Evolutionary conservation across 2,797 vertebrate species (phyloP).

Genomic region (Halcyon badia): DNA sequence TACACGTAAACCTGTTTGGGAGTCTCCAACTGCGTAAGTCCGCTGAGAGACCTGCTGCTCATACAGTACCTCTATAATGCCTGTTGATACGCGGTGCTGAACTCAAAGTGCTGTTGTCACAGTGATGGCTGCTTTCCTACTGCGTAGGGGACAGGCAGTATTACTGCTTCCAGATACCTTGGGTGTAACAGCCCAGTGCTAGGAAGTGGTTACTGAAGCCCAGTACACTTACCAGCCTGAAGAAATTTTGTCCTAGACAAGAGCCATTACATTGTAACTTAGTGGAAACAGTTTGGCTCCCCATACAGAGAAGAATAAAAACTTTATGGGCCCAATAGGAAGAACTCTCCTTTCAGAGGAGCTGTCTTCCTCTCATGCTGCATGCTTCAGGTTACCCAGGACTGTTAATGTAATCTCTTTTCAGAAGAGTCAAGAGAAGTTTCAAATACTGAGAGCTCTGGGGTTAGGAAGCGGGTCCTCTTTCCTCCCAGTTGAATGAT

Average conservation of each 20-base stretch:
- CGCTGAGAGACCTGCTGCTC: not conserved
- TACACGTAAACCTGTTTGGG: not conserved
- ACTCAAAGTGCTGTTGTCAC: not conserved
- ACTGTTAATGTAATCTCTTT: not conserved
- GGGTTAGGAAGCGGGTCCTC: not conserved
- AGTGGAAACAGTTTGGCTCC: not conserved
- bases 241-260: not conserved
- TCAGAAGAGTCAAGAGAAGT: not conserved
- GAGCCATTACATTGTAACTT: not conserved
- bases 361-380: not conserved
- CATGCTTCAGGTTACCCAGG: not conserved
- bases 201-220: not conserved
- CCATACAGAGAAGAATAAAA: not conserved
- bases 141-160: not conserved
- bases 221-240: not conserved
- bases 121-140: not conserved
- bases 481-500: not conserved
- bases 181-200: not conserved
- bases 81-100: not conserved
- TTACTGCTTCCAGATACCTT: not conserved
- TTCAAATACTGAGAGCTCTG: not conserved
- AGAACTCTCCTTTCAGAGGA: not conserved
- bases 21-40: not conserved
- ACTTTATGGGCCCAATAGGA: not conserved
- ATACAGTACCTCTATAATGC: not conserved